phyloP scores from a whole-genome alignment of 2,797 vertebrate genomes.

The Semotilus atromaculatus region DNA sequence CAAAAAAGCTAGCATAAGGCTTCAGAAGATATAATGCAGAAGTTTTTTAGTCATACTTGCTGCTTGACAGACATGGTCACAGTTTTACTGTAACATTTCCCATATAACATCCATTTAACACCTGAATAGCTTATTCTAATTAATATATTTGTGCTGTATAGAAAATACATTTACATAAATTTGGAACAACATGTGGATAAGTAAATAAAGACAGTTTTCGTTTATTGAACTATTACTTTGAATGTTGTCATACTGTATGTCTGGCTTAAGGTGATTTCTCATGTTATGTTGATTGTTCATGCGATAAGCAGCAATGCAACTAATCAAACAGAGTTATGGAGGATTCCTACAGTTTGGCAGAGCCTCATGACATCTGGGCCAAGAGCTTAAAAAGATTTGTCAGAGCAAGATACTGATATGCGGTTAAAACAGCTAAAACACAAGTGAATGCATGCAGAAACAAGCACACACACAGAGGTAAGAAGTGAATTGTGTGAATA shows the following conservation, averaged over 20 bases:
- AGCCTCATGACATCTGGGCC: conserved; percentile 28
- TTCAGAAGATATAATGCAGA: background rate
- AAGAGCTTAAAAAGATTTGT: conserved; percentile 41
- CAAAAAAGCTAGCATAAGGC: background rate
- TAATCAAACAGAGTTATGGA: conserved; percentile 29
- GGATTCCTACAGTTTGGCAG: conserved; percentile 29
- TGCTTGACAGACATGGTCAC: background rate
- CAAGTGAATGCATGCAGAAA: conserved; percentile 15
- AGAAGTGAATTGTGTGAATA: background rate
- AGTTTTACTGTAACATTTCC: background rate
- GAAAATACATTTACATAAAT: background rate
- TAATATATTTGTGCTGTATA: background rate
- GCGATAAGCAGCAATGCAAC: conserved; percentile 9
- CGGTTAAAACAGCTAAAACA: conserved; percentile 28
- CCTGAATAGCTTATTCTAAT: background rate
- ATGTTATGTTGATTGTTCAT: conserved; percentile 16
- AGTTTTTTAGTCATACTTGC: background rate
- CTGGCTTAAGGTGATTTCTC: background rate
- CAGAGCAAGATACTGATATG: conserved; percentile 17
- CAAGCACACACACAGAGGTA: conserved; percentile 25
- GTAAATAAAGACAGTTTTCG: background rate
- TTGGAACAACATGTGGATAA: background rate
- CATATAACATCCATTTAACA: background rate
- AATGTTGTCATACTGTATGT: background rate
- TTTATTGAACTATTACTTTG: background rate